Evolutionary conservation across 2,797 vertebrate species (phyloP).

Genomic region (Hyperoplus immaculatus): DNA sequence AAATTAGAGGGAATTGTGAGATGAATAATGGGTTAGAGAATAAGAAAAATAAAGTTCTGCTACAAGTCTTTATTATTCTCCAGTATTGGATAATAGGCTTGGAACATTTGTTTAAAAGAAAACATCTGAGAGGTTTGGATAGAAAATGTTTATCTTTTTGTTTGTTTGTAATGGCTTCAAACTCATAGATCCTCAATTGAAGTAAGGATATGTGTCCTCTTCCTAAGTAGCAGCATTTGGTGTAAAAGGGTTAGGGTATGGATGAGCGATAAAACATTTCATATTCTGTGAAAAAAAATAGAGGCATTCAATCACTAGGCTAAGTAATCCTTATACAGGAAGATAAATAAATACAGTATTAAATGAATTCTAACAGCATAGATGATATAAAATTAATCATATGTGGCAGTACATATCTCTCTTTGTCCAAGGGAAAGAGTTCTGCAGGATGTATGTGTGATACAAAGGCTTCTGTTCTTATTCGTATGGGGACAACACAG

Average conservation of each 20-base stretch:
- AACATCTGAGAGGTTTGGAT: not conserved
- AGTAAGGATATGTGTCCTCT: not conserved
- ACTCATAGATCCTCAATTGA: no score
- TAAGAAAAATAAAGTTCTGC: no score
- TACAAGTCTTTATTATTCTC: no score
- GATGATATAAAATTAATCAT: not conserved
- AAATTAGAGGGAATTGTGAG: no score
- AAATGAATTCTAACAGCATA: not conserved
- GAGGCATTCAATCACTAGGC: not conserved
- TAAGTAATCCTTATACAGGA: not conserved
- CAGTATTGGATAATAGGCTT: not conserved
- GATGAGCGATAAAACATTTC: not conserved
- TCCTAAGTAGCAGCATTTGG: not conserved
- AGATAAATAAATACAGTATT: no score
- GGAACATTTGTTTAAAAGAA: not conserved
- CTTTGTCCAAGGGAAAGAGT: not conserved
- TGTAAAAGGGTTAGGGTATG: not conserved
- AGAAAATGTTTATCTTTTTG: not conserved
- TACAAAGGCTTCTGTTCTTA: conserved; percentile 16
- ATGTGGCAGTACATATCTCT: not conserved
- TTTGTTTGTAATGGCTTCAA: no score
- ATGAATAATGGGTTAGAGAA: no score
- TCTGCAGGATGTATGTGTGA: not conserved
- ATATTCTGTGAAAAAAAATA: not conserved
- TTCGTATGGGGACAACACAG: conserved; percentile 8